Conservation (phyloP, 2,113 vertebrate species). For the Phalacrocorax pelagicus region DNA sequence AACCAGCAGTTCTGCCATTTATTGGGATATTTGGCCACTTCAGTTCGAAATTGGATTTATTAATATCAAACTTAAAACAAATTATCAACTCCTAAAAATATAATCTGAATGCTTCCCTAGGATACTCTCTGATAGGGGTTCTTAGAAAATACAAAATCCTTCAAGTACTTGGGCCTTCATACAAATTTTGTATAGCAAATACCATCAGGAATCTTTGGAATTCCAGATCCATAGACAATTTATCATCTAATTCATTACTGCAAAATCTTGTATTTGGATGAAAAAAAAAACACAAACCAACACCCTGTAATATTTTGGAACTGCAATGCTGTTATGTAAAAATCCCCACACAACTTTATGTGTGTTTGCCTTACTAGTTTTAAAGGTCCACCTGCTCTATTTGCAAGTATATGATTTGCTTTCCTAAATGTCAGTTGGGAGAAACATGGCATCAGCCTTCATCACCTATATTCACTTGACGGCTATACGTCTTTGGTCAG, state of each 20-base stretch:
- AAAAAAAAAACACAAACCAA: accelerated
- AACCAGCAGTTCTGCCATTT: background rate
- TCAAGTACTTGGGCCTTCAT: background rate
- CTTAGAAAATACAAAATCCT: background rate
- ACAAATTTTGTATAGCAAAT: background rate
- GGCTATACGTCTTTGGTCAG: background rate
- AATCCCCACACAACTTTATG: background rate
- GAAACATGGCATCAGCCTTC: background rate
- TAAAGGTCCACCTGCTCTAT: background rate
- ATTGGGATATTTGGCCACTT: background rate
- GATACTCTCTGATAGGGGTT: background rate
- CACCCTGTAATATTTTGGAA: background rate
- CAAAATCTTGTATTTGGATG: background rate
- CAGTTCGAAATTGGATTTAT: background rate
- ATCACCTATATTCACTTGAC: background rate
- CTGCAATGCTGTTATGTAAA: background rate
- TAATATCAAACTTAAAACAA: background rate
- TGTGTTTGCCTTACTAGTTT: background rate
- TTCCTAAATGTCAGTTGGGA: background rate
- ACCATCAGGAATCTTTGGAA: background rate
- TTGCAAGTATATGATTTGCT: background rate
- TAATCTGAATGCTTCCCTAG: background rate
- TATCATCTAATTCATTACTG: background rate
- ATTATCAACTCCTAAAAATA: background rate
- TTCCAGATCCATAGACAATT: background rate